Evolutionary conservation across 2,797 vertebrate species (phyloP), one percentile per base, ranked within the genome.

Genomic region (Menidia menidia): DNA sequence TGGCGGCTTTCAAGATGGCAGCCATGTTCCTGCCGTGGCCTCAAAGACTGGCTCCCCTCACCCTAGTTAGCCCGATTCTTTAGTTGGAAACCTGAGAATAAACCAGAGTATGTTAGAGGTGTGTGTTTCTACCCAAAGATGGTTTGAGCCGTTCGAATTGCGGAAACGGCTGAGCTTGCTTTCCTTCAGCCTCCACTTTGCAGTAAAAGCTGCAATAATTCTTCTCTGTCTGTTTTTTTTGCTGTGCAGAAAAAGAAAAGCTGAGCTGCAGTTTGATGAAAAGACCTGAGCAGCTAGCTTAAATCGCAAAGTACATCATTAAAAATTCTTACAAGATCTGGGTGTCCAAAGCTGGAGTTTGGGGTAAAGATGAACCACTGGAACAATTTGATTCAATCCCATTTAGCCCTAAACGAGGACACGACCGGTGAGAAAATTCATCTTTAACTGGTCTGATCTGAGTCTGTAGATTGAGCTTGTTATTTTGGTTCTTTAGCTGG

Each of bases 51-150:
- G 5, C 43, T 16, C 18, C 48, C 54, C 35, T 62, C 16, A 16
- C 1, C 25, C 25, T 25, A 25, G 25, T 25, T 25, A 25, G 2
- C 25, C 25, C 25, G 25, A 25, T 25, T 25, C 25, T 25, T 25
- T 25, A 25, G 25, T 25, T 25, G 25, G 25, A 25, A 25, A 25
- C 25, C 25, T 25, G 25, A 25, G 25, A 25, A 25, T 25, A 25
- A 25, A 25, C 25, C 16, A 52, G 41, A 47, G n/a, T 47, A 41
- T 53, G 54, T 2, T 60, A 57, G 60, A 4, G 16, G 3, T n/a
- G 4, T 81, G 66, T 71, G 73, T 86, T 79, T 83, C 73, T 79
- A 69, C 67, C 44, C 43, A 52, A 7, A 60, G 43, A 64, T 13
- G 16, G 19, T 51, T 75, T 25, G 2, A 25, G 60, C 2, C 1